Base-by-base conservation (phyloP, 1,140 invertebrate species). In the Cheumatopsyche charites region DNA sequence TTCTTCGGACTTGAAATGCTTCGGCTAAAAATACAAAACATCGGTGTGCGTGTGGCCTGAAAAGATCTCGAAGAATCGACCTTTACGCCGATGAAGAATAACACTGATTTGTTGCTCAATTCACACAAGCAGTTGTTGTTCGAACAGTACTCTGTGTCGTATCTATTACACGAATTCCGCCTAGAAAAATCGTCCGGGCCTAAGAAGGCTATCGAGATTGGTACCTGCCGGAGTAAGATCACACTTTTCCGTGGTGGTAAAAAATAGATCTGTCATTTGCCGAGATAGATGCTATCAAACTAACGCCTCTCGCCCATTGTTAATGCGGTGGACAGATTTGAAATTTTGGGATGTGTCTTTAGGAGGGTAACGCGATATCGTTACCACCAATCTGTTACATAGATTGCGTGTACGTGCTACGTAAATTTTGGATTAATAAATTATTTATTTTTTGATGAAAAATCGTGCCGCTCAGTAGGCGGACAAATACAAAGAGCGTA, bases 191-290 rank as follows among this genome's bases (percentile, higher is more conserved):
- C 65, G 43, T 36, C 43, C 45, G 19, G 65, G 17, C 65, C 65
- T 15, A 49, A 67, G 43, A 67, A 47, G 65, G 65, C 65, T 67
- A 67, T 67, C 65, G 45, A 47, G 65, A 67, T 67, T 67, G 23
- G 2, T 36, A 12, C 62, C 23, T 15, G 41, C 17, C 21, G 19
- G 42, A 67, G 65, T 67, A 67, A 67, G 65, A 67, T 67, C 65
- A 67, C 65, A 45, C 61, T 29, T 41, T 42, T 42, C 25, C 15
- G 62, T 61, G 11, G 19, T 15, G 47, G 25, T 45, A 43, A 68
- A 68, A 68, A 68, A 68, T 68, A 68, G 66, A 68, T 68, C 66
- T 68, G 66, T 68, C 66, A 68, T 68, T 41, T 41, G 66, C 19
- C 11, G 23, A 68, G 66, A 68, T 68, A 68, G 47, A 68, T 55